These are phyloP conservation scores for Petrocephalus schoutedeni DNA, from an alignment of 2,797 vertebrate genomes.

Conservation along the genomic window DNA sequence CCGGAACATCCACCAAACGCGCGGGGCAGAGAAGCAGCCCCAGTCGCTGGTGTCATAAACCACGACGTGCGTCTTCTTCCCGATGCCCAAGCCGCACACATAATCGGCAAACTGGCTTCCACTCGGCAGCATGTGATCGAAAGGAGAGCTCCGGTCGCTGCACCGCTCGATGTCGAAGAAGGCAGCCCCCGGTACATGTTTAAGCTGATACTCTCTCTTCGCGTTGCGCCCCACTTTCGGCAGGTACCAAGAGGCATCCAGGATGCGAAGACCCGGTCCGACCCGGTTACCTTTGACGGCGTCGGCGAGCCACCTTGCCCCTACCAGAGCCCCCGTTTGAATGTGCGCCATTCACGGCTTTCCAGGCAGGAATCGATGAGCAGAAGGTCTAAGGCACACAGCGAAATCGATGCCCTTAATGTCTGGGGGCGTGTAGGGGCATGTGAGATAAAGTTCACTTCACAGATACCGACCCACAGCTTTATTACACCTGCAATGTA, in stretches of 20 bases:
- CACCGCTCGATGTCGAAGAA: slow-evolving; percentile 89
- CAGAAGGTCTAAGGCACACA: not conserved
- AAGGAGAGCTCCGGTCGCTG: slow-evolving; percentile 60
- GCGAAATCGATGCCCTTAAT: not conserved
- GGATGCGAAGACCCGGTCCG: slow-evolving; percentile 67
- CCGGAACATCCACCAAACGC: slow-evolving; percentile 96
- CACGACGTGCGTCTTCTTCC: slow-evolving; percentile 80
- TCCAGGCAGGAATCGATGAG: not conserved
- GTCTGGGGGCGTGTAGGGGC: not conserved
- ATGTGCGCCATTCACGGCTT: not conserved
- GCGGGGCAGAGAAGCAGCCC: slow-evolving; percentile 78
- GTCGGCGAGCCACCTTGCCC: slow-evolving; percentile 75
- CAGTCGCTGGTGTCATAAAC: slow-evolving; percentile 83
- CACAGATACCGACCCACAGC: not conserved
- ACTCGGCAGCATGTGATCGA: slow-evolving; percentile 81
- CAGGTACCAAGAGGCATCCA: slow-evolving; percentile 85
- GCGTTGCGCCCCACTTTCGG: slow-evolving; percentile 69
- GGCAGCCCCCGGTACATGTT: slow-evolving; percentile 76
- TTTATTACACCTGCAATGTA: not conserved
- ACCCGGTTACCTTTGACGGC: slow-evolving; percentile 59
- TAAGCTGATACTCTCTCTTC: slow-evolving; percentile 70
- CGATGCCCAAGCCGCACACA: slow-evolving; percentile 74
- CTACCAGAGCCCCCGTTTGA: slow-evolving; percentile 62
- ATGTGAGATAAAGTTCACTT: not conserved
- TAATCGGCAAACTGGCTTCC: slow-evolving; percentile 69